Evolutionary conservation across 37 sponge, comb jelly and placozoan genomes (phyloP), one percentile per base, ranked within the genome.

Genomic region (Haliclona indistincta): DNA sequence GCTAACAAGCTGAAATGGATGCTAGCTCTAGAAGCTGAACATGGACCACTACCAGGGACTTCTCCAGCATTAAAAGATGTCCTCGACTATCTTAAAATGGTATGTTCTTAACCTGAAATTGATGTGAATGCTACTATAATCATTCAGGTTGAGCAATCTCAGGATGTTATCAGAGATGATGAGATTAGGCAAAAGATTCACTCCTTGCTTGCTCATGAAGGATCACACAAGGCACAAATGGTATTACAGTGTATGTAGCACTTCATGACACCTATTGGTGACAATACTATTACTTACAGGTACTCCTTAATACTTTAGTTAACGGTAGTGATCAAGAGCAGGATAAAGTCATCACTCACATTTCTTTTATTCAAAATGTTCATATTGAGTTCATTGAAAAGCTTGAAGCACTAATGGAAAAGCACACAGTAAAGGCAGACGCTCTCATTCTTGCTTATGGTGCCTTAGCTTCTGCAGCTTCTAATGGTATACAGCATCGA

Each of bases 151-250:
- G 20, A 39, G 20, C 38, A 38, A n/a, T 73, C 74, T 23, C n/a
- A n/a, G n/a, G n/a, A n/a, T n/a, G 41, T 38, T 32, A 36, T n/a
- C n/a, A 36, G 63, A 19, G 77, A 76, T 52, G 42, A 25, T 10
- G 42, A 76, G 28, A 84, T 76, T 70, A 84, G 77, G 54, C 35
- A 36, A 23, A 52, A 77, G 40, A 38, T 84, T 42, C 77, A 84
- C 64, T 62, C 78, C 53, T 43, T 84, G 39, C 77, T 84, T 25
- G 54, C 54, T 39, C 22, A 63, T 47, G 77, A 84, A 38, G 84
- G 84, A 47, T 36, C 54, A 35, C 37, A 25, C 19, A 28, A 32
- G 19, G 37, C 77, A 29, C 84, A 84, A 43, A 62, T 71, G 84
- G 84, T 84, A 49, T 29, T 25, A 23, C 5, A 44, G 30, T 51